Evolutionary conservation across 1,140 invertebrate genomes (phyloP), one percentile per base, ranked within the genome.

Genomic region (Gerris buenoi): DNA sequence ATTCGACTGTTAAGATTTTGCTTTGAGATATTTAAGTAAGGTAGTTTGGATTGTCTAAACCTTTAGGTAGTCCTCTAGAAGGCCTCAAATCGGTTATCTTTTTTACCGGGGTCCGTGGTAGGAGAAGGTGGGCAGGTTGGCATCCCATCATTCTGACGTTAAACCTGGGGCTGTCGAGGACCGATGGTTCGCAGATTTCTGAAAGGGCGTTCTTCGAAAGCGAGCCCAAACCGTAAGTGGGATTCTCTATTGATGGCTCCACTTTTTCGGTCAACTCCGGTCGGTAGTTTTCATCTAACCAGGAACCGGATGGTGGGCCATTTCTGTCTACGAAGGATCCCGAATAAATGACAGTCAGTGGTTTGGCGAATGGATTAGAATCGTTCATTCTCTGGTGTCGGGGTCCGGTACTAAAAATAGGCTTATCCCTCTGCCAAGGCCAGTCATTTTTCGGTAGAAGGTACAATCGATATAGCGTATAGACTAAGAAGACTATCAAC

Each of bases 21-120:
- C n/a, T n/a, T n/a, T n/a, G n/a, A n/a, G n/a, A n/a, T n/a, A n/a
- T n/a, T 46, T 71, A 71, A 33, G 71, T 68, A 61, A 70, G 69
- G 60, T 71, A 71, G 58, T 71, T 71, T 25, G 71, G 71, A 60
- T 71, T 71, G 27, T 71, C 71, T 10, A 46, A 18, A 10, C 33
- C 33, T 46, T 46, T 46, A 46, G 33, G 33, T 26, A 71, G 63
- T 2, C 68, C 71, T 60, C 56, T 69, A 2, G 68, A 23, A 65
- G 70, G 69, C 69, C 71, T 72, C 33, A 71, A 63, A 65, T 72
- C 69, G 1, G 69, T 46, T 80, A 78, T 95, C 91, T 77, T 93
- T 25, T 57, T 68, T 25, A 64, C 22, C 33, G 71, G 70, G 25
- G 72, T 71, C 46, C 70, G 71, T 27, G 71, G 73, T 14, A 74